Conservation (phyloP, 2,888 invertebrate genomes). For the Sceliomorpha sp. region DNA sequence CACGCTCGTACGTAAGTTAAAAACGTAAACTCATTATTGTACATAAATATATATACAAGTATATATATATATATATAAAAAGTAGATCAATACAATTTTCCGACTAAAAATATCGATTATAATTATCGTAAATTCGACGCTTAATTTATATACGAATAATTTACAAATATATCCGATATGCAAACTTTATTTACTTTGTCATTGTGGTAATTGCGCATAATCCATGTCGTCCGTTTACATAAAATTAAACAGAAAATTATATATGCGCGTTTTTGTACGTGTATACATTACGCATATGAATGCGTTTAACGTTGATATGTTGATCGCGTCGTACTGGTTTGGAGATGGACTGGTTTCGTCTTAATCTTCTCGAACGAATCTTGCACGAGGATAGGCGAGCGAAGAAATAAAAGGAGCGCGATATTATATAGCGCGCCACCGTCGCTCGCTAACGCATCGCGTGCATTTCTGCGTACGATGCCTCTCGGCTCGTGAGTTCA, state of each 20-base stretch:
- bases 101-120: too few relatives aligned
- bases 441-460: constrained; percentile 15
- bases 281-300: too few relatives aligned
- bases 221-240: too few relatives aligned
- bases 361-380: constrained; percentile 65
- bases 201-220: too few relatives aligned
- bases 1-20: constrained; percentile 31
- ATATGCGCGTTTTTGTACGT: too few relatives aligned
- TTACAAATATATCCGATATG: too few relatives aligned
- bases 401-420: constrained; percentile 6
- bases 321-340: constrained; percentile 48
- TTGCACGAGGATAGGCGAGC: constrained; percentile 33
- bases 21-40: too few relatives aligned
- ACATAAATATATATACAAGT: neutral
- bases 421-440: constrained; percentile 8
- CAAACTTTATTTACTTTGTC: too few relatives aligned
- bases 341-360: constrained; percentile 61
- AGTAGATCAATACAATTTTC: neutral
- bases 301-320: too few relatives aligned
- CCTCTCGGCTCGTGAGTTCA: neutral
- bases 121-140: too few relatives aligned
- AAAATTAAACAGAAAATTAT: too few relatives aligned
- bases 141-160: too few relatives aligned
- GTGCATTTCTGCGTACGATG: constrained; percentile 21
- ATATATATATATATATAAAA: neutral